Conservation (phyloP, 2,888 invertebrate species). For the Listrodromus nycthemerus region DNA sequence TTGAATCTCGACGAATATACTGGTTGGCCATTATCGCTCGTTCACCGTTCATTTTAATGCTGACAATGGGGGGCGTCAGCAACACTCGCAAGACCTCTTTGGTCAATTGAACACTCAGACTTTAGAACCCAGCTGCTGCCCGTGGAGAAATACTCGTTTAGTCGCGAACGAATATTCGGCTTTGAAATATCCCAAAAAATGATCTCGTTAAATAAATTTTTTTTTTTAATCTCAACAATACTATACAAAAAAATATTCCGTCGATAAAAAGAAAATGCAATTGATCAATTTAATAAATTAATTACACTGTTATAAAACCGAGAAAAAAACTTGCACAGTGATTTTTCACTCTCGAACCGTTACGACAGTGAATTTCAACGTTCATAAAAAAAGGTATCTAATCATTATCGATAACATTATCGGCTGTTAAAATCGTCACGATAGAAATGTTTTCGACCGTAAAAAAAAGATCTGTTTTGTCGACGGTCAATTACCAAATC, state of each 20-base stretch:
- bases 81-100: constrained; percentile 10
- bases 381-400: neutral
- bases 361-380: neutral
- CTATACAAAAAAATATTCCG: neutral
- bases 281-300: neutral
- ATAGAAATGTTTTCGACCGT: too few relatives aligned
- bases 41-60: constrained; percentile 39
- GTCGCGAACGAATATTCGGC: neutral
- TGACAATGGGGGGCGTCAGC: neutral
- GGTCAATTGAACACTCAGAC: constrained; percentile 48
- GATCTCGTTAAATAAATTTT: neutral
- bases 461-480: too few relatives aligned
- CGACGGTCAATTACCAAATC: neutral
- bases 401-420: constrained; percentile 1
- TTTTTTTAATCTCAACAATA: too few relatives aligned
- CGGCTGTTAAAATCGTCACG: neutral
- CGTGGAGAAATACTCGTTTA: constrained; percentile 29
- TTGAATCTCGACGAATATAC: constrained; percentile 46
- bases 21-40: constrained; percentile 21
- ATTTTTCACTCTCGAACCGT: neutral
- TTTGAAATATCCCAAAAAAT: neutral
- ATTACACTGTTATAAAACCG: neutral
- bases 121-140: neutral
- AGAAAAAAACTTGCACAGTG: neutral
- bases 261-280: neutral